Evolutionary conservation across 2,113 vertebrate genomes (phyloP).

Genomic region (Macaca nemestrina): DNA sequence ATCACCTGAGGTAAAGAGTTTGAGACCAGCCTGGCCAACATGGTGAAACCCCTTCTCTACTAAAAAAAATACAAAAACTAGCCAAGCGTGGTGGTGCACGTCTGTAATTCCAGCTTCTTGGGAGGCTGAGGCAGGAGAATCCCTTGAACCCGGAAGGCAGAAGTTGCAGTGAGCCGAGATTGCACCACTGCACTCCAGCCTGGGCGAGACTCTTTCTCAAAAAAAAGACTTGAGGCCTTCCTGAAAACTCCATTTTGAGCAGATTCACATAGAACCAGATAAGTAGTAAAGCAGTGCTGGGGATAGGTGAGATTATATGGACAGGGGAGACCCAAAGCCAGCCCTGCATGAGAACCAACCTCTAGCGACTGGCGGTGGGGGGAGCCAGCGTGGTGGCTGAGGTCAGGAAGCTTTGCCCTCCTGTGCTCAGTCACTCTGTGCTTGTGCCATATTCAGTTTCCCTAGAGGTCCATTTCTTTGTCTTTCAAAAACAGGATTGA

Average conservation of each 20-base stretch:
- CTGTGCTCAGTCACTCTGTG: neutral
- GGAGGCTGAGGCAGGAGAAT: too few relatives aligned
- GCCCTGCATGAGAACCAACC: neutral
- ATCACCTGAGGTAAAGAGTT: too few relatives aligned
- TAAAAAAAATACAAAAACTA: too few relatives aligned
- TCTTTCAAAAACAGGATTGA: neutral
- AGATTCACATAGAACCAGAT: neutral
- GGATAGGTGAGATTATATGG: neutral
- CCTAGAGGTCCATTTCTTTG: neutral
- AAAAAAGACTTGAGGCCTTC: neutral
- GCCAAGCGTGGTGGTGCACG: too few relatives aligned
- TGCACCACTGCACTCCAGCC: too few relatives aligned
- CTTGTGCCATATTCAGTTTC: neutral
- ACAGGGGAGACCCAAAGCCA: neutral
- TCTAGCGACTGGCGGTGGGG: neutral
- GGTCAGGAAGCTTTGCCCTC: neutral
- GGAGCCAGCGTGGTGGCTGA: neutral
- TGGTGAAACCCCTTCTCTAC: too few relatives aligned
- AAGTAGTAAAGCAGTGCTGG: neutral
- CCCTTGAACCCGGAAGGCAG: too few relatives aligned
- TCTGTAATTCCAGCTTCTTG: too few relatives aligned
- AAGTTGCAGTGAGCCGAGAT: too few relatives aligned
- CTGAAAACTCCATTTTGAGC: neutral
- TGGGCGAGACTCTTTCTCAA: too few relatives aligned
- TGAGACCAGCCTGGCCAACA: too few relatives aligned